A percentile compares a stretch with the other conserved stretches of the same genome.
phyloP scores from a whole-genome alignment of 2,113 vertebrate genomes.

The Ictalurus furcatus region DNA sequence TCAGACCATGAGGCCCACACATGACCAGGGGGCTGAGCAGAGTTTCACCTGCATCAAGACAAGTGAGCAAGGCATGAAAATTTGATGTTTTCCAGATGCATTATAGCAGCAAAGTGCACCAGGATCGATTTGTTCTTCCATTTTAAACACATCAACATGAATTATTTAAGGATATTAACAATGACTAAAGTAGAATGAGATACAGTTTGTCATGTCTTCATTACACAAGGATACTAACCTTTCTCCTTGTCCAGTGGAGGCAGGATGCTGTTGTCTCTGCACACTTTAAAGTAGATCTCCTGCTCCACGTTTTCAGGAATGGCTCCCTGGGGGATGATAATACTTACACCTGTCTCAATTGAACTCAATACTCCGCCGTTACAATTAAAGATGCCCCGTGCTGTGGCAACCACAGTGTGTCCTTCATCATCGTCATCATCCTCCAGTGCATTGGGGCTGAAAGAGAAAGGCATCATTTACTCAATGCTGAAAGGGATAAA shows the following conservation, averaged over 20 bases:
- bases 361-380: conserved; percentile 97
- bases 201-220: background rate
- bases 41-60: conserved; percentile 82
- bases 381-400: conserved; percentile 93
- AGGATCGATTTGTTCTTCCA: background rate
- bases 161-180: background rate
- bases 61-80: background rate
- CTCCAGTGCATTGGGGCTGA: conserved; percentile 88
- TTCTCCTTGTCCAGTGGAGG: conserved; percentile 99
- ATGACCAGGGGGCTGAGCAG: conserved; percentile 97
- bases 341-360: conserved; percentile 97
- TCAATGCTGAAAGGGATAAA: background rate
- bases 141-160: background rate
- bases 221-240: conserved; percentile 71
- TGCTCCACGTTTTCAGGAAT: conserved; percentile 95
- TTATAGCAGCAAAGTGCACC: background rate
- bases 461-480: conserved; percentile 39
- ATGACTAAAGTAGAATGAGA: background rate
- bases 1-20: conserved; percentile 97
- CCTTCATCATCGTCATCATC: conserved; percentile 96
- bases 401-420: conserved; percentile 96
- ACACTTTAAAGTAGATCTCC: conserved; percentile 99
- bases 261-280: conserved; percentile 97
- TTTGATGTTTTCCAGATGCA: background rate
- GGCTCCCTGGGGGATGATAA: conserved; percentile 98